phyloP scores from a whole-genome alignment of 1,140 invertebrate genomes.

The Drosophila tani region DNA sequence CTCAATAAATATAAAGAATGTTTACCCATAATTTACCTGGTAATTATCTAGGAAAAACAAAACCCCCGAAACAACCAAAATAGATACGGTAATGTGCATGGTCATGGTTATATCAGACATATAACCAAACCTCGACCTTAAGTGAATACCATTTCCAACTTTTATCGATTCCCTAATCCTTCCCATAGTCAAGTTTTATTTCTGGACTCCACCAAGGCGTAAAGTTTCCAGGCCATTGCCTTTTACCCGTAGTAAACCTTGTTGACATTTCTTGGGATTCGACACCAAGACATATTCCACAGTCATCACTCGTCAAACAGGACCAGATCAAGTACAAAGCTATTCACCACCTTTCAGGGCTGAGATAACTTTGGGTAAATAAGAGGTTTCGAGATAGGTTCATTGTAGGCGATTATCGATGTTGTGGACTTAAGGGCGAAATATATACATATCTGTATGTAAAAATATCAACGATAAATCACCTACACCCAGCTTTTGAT shows the following conservation, averaged over 20 bases:
- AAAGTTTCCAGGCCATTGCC: conserved; percentile 62
- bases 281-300: conserved; percentile 17
- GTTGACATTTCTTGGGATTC: conserved; percentile 58
- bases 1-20: not conserved
- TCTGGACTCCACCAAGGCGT: conserved; percentile 29
- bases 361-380: conserved; percentile 11
- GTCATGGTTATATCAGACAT: not conserved
- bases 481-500: not conserved
- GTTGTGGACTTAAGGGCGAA: conserved; percentile 18
- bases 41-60: not conserved
- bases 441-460: conserved; percentile 4
- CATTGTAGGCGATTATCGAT: conserved; percentile 37
- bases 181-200: conserved; percentile 24
- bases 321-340: conserved; percentile 75
- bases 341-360: conserved; percentile 25
- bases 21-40: not conserved
- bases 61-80: not conserved
- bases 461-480: conserved; percentile 21
- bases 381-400: conserved; percentile 52
- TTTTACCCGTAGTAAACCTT: conserved; percentile 52
- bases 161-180: conserved; percentile 40
- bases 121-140: not conserved
- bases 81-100: not conserved
- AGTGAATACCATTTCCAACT: not conserved
- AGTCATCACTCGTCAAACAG: conserved; percentile 17